Conservation (phyloP, 2,113 vertebrate genomes). For the Rhabdomys dilectus region DNA sequence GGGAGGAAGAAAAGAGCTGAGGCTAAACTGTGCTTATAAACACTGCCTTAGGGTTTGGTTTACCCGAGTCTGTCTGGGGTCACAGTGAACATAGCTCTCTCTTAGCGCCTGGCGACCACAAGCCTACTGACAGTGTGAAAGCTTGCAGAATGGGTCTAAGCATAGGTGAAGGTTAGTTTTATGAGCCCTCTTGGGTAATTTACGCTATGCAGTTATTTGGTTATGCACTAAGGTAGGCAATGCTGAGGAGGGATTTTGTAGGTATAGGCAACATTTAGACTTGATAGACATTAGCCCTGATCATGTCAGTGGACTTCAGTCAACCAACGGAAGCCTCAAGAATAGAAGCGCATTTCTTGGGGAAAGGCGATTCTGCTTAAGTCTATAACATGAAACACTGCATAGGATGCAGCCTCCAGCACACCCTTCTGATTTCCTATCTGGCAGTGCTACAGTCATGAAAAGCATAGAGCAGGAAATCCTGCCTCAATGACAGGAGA, state of each 20-base stretch:
- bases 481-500: background rate
- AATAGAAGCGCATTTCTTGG: background rate
- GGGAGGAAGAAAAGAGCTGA: background rate
- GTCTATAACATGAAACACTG: background rate
- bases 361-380: background rate
- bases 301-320: background rate
- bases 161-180: background rate
- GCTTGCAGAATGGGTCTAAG: background rate
- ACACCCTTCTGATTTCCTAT: background rate
- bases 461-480: background rate
- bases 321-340: background rate
- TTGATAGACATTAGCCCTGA: background rate
- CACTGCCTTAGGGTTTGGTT: background rate
- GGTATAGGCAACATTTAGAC: background rate
- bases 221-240: background rate
- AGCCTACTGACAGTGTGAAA: background rate
- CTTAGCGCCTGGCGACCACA: background rate
- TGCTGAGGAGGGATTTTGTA: background rate
- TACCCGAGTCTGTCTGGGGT: background rate
- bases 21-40: constrained; percentile 8
- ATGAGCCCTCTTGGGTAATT: background rate
- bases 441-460: background rate
- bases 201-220: background rate
- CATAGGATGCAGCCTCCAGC: background rate
- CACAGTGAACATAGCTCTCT: background rate